Evolutionary conservation across 2,113 vertebrate species (phyloP), one percentile per base, ranked within the genome.

Genomic region (Tiliqua scincoides): DNA sequence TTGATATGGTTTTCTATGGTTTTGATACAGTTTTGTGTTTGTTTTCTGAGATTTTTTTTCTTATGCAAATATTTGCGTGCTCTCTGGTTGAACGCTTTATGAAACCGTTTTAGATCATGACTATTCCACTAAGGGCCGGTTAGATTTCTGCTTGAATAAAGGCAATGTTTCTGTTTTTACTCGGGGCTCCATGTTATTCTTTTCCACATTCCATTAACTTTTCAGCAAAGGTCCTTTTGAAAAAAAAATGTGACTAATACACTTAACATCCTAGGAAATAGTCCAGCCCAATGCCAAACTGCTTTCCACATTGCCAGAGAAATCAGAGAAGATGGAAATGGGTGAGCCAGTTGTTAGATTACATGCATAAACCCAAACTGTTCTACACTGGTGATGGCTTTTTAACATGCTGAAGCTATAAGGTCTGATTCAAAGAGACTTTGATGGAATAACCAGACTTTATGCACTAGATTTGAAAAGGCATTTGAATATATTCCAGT

Each of bases 231-330:
- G 32, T 35, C n/a, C 30, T 54, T 81, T 68, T 87, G 77, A 17
- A 30, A 54, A 27, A 20, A 48, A 63, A 82, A 61, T 43, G 14
- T 82, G 97, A 88, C 96, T 97, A 95, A 97, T 95, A 95, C 95
- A 97, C 94, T 95, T 97, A 80, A 95, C 95, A 5, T 97, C 96
- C 91, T 97, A 94, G 91, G 96, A 96, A 85, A 97, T 95, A 93
- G 96, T 94, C 52, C 95, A 97, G 90, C 95, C 93, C 90, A 97
- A 96, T 90, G 96, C 95, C 84, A 97, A 97, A 89, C 88, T 97
- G 93, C 97, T 98, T 94, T 96, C 95, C 3, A 91, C 96, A 94
- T 97, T 96, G 70, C 95, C 95, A 72, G 96, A 96, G 84, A 96
- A 97, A 96, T 96, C 96, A 82, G 96, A 97, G 82, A 97, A 96